Evolutionary conservation across 2,888 invertebrate species (phyloP), one percentile per base, ranked within the genome.

Genomic region (Aleiodes alternator): DNA sequence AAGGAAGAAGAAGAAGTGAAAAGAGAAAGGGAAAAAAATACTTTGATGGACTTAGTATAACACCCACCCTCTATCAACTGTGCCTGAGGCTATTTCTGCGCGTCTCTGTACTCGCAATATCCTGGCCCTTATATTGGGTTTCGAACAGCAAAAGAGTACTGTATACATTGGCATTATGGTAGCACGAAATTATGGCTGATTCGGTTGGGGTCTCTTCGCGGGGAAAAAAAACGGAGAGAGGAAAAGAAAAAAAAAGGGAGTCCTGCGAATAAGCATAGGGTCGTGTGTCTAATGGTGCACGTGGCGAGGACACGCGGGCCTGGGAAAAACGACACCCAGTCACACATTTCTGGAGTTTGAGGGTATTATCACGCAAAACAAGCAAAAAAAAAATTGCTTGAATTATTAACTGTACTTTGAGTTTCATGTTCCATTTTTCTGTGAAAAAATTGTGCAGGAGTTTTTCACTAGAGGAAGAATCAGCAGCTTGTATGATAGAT

Each of bases 21-120:
- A 23, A 16, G 9, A 7, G 14, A 48, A 12, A 64, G 23, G 12
- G 11, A 48, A 12, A 64, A 64, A 64, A 48, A 48, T 48, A 64
- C 68, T 68, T 68, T 68, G 68, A 68, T 68, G 68, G 68, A 51
- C 51, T 68, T 68, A 51, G 68, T 34, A 31, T 50, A 29, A 51
- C 48, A 64, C n/a, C 34, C 59, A 59, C 64, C 64, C 64, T 64
- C 43, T 43, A 64, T n/a, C 43, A 64, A 12, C 12, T n/a, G 12
- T 14, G 64, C 64, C 23, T 64, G 48, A 50, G 51, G 68, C 53
- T 53, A 16, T 53, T 50, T 29, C 51, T 50, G 12, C 50, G 50
- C 53, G 50, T 48, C 29, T 66, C 50, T 31, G 50, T 50, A 51
- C 50, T 51, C 31, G 23, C 66, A 68, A 68, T 50, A 68, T 68